These are phyloP conservation scores for Trididemnum clinides DNA, from an alignment of 23 tunicate genomes.

Conservation along the genomic window DNA sequence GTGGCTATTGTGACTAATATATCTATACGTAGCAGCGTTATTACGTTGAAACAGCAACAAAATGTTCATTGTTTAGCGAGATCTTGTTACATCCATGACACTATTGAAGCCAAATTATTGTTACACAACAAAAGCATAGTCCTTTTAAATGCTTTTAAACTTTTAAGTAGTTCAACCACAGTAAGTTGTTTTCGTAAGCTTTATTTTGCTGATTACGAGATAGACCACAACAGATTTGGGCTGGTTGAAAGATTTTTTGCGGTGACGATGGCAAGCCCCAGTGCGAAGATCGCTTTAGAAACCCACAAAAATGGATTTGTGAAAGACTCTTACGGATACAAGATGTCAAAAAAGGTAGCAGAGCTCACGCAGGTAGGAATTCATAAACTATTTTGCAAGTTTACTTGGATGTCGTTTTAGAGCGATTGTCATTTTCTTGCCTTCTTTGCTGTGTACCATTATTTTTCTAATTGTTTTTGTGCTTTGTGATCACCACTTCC, in stretches of 20 bases:
- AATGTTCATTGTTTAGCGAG: slow-evolving; percentile 10
- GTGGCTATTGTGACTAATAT: slow-evolving; percentile 18
- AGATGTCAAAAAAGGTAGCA: slow-evolving; percentile 87
- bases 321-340: slow-evolving; percentile 59
- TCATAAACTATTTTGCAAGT: too few relatives aligned
- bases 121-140: too few relatives aligned
- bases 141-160: too few relatives aligned
- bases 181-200: too few relatives aligned
- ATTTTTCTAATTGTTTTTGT: background rate
- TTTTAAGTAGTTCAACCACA: too few relatives aligned
- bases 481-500: background rate
- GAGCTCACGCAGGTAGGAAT: slow-evolving; percentile 80
- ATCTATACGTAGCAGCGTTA: slow-evolving; percentile 10
- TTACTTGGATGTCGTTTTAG: too few relatives aligned
- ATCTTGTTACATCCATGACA: slow-evolving; percentile 44
- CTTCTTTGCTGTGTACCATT: background rate
- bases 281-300: slow-evolving; percentile 10
- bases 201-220: too few relatives aligned
- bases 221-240: too few relatives aligned
- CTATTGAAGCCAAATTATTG: too few relatives aligned
- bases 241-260: too few relatives aligned
- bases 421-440: too few relatives aligned
- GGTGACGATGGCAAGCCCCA: too few relatives aligned
- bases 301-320: slow-evolving; percentile 40
- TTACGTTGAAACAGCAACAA: slow-evolving; percentile 20